Evolutionary conservation across 2,113 vertebrate genomes (phyloP).

Genomic region (Gasterosteus aculeatus): DNA sequence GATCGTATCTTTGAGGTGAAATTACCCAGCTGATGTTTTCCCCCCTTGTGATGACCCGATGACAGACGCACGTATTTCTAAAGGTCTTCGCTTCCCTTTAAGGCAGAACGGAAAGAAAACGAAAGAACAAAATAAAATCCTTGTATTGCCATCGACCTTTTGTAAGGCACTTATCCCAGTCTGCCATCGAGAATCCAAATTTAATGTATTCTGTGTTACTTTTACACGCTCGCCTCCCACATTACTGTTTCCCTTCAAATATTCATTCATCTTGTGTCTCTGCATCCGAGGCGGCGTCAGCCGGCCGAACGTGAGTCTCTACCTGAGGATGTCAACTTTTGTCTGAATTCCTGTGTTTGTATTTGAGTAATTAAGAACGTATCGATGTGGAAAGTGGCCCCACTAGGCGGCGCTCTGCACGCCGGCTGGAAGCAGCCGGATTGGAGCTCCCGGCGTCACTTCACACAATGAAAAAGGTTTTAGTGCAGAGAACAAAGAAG

Average conservation of each 20-base stretch:
- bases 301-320: too few relatives aligned
- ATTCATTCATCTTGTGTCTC: too few relatives aligned
- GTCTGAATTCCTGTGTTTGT: too few relatives aligned
- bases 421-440: background rate
- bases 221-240: too few relatives aligned
- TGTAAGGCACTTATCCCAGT: too few relatives aligned
- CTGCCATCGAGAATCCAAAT: too few relatives aligned
- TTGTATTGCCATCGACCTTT: background rate
- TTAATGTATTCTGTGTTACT: too few relatives aligned
- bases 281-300: too few relatives aligned
- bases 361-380: too few relatives aligned
- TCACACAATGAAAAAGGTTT: background rate
- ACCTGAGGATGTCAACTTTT: too few relatives aligned
- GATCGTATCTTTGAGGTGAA: slow-evolving; percentile 2
- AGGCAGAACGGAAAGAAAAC: background rate
- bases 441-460: background rate
- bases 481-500: background rate
- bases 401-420: background rate
- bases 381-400: background rate
- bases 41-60: background rate
- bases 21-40: background rate
- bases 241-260: too few relatives aligned
- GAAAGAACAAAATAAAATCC: background rate
- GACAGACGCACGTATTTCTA: background rate
- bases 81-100: background rate